Base-by-base conservation (phyloP, 2,888 invertebrate genomes). In the Ormyrus nitidulus region DNA sequence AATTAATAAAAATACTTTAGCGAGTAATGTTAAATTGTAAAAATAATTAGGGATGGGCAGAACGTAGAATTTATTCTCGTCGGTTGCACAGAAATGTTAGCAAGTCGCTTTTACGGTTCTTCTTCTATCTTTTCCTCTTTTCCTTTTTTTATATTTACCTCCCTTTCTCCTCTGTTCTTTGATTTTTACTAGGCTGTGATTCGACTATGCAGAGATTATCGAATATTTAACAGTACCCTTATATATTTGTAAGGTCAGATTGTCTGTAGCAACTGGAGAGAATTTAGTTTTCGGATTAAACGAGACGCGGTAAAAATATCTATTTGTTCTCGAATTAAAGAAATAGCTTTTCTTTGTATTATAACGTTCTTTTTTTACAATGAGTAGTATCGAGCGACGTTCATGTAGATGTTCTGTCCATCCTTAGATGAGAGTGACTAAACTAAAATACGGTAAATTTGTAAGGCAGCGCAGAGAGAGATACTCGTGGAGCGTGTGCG, bases 21-120 rank as follows among this genome's bases (percentile, higher is more conserved):
- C 84, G 80, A 85, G 81, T 86, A 86, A 86, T 81, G 77, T 85
- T 85, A 85, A 81, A 72, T 86, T 85, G 85, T 86, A 86, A 85
- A 86, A 77, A 78, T 83, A 66, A 83, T 83, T 85, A 84, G 86
- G 86, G 86, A 87, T 88, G 84, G 86, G 83, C 87, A 85, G 85
- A 88, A 87, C 84, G 83, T 77, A 69, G 65, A 77, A 74, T 11
- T 48, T 59, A 69, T 76, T 81, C 81, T 81, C 77, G 59, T 65
- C 73, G 74, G 75, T 79, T 78, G 81, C 76, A 54, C 81, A 76
- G 75, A 72, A 62, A 46, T 51, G 19, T 68, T 73, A 68, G 71
- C 59, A 70, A 71, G 71, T 76, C 58, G 64, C 58, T 76, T 68
- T 80, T 71, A 80, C 71, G 59, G 65, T 65, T 69, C 65, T 66